phyloP scores from a whole-genome alignment of 2,797 vertebrate species.

The Sparidentex hasta region DNA sequence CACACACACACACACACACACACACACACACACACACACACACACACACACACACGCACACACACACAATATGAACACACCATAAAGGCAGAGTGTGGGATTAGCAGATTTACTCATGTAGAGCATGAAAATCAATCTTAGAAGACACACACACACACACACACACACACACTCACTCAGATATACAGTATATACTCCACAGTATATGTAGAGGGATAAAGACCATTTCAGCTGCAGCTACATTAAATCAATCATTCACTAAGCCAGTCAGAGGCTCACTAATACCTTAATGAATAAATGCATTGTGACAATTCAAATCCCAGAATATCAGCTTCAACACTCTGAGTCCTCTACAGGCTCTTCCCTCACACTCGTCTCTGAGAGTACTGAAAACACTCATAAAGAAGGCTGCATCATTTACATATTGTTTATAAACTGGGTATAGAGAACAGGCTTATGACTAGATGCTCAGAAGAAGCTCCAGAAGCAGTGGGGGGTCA shows the following conservation, averaged over 20 bases:
- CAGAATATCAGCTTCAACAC: slow-evolving; percentile 51
- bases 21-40: slow-evolving; percentile 10
- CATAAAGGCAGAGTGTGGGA: slow-evolving; percentile 47
- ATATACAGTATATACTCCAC: not conserved
- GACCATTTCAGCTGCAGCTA: slow-evolving; percentile 48
- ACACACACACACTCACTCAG: not conserved
- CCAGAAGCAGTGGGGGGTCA: not conserved
- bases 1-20: slow-evolving; percentile 13
- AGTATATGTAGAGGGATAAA: slow-evolving; percentile 43
- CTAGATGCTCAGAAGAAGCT: not conserved
- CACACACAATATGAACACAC: slow-evolving; percentile 28
- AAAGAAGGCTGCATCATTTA: slow-evolving; percentile 27
- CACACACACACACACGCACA: slow-evolving; percentile 14
- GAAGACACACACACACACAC: slow-evolving; percentile 12
- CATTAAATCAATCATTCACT: slow-evolving; percentile 69
- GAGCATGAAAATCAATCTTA: slow-evolving; percentile 58
- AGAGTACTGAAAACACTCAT: slow-evolving; percentile 9
- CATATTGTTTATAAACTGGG: slow-evolving; percentile 30
- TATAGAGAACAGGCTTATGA: slow-evolving; percentile 2
- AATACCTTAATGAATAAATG: slow-evolving; percentile 78
- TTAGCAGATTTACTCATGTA: slow-evolving; percentile 63
- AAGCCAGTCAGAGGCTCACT: slow-evolving; percentile 53
- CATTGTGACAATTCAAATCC: slow-evolving; percentile 63
- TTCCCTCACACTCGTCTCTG: slow-evolving; percentile 10
- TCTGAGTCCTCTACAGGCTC: slow-evolving; percentile 33